phyloP scores from a whole-genome alignment of 2,797 vertebrate species.

The Pseudochirops cupreus region DNA sequence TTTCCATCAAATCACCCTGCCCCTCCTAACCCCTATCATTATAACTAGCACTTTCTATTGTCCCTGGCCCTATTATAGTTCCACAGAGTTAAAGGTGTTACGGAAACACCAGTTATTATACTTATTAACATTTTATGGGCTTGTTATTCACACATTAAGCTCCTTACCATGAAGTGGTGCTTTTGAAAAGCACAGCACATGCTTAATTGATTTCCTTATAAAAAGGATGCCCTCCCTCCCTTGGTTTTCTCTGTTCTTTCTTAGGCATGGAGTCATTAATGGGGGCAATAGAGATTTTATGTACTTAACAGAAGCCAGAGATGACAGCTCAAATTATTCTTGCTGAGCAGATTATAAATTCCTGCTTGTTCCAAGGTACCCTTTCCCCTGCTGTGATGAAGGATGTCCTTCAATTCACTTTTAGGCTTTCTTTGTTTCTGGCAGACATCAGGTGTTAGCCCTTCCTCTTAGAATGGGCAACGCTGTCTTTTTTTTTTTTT shows the following conservation, averaged over 20 bases:
- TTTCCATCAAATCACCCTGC: constrained; percentile 72
- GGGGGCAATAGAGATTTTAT: constrained; percentile 68
- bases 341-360: constrained; percentile 12
- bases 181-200: constrained; percentile 82
- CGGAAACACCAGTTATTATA: constrained; percentile 82
- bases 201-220: constrained; percentile 82
- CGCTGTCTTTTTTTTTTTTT: neutral
- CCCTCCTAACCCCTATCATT: constrained; percentile 70
- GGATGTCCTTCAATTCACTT: constrained; percentile 37
- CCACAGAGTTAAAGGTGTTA: constrained; percentile 79
- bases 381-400: constrained; percentile 31
- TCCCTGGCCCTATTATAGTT: constrained; percentile 81
- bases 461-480: neutral
- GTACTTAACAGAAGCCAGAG: constrained; percentile 56
- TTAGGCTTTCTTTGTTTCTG: neutral
- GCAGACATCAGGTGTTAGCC: neutral
- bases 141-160: constrained; percentile 85
- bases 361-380: constrained; percentile 14
- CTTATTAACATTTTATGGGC: constrained; percentile 88
- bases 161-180: constrained; percentile 82
- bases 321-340: constrained; percentile 67
- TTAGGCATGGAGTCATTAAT: constrained; percentile 65
- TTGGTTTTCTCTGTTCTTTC: constrained; percentile 70
- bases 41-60: constrained; percentile 81
- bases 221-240: constrained; percentile 75